Conservation (phyloP, 2,888 invertebrate genomes). For the Aplocera efformata region DNA sequence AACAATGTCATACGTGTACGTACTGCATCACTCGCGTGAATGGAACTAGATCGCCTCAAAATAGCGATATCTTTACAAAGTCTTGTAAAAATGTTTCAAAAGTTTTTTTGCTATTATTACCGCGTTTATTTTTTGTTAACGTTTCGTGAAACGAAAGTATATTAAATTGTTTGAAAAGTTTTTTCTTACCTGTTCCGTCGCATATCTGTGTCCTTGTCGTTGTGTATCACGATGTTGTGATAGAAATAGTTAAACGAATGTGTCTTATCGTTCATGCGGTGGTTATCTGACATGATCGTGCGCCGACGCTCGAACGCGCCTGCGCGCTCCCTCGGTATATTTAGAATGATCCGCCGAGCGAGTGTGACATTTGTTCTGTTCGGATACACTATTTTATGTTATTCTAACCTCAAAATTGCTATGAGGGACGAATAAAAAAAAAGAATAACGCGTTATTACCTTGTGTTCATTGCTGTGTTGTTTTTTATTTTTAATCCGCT, state of each 20-base stretch:
- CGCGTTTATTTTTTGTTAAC: slow-evolving; percentile 41
- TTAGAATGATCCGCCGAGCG: slow-evolving; percentile 70
- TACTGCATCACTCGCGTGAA: slow-evolving; percentile 30
- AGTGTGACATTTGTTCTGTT: slow-evolving; percentile 59
- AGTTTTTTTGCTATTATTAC: slow-evolving; percentile 53
- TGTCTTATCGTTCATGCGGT: slow-evolving; percentile 66
- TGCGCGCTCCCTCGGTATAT: slow-evolving; percentile 70
- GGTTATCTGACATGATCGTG: slow-evolving; percentile 59
- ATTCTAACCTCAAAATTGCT: slow-evolving; percentile 48
- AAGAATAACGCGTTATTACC: no score
- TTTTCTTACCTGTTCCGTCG: slow-evolving; percentile 68
- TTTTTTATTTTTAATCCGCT: no score
- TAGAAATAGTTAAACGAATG: slow-evolving; percentile 53
- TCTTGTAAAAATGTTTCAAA: slow-evolving; percentile 53
- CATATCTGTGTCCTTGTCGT: slow-evolving; percentile 56
- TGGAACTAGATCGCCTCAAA: slow-evolving; percentile 33
- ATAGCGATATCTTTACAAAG: slow-evolving; percentile 48
- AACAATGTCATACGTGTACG: slow-evolving; percentile 48
- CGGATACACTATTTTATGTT: slow-evolving; percentile 43
- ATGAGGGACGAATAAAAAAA: slow-evolving; percentile 30
- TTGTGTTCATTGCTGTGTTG: no score
- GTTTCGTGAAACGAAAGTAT: slow-evolving; percentile 41
- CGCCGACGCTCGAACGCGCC: slow-evolving; percentile 55
- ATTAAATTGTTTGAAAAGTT: slow-evolving; percentile 44
- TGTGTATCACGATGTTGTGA: slow-evolving; percentile 39